Conservation (phyloP, 2,797 vertebrate species). For the Sebastes paucispinis region DNA sequence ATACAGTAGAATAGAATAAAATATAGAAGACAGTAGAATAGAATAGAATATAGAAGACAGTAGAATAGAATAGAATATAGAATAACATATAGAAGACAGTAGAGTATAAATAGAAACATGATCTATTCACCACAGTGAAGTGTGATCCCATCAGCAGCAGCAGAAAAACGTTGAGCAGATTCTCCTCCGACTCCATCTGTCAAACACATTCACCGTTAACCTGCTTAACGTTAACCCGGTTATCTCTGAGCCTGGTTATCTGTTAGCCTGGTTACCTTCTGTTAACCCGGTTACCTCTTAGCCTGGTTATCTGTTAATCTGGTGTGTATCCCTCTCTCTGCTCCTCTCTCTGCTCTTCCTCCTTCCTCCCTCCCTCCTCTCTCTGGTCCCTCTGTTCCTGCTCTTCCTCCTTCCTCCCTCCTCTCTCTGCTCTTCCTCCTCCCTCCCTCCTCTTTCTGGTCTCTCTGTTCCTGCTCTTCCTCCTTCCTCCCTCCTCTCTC, state of each 20-base stretch:
- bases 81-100: too few relatives aligned
- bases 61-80: not conserved
- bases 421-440: not conserved
- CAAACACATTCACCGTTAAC: not conserved
- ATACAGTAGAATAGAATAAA: too few relatives aligned
- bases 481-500: not conserved
- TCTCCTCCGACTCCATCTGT: constrained; percentile 70
- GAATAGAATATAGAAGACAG: not conserved
- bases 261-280: not conserved
- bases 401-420: not conserved
- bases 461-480: not conserved
- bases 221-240: not conserved
- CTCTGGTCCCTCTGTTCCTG: not conserved
- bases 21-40: too few relatives aligned
- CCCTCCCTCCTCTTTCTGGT: not conserved
- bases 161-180: constrained; percentile 49
- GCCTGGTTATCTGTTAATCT: not conserved
- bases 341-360: not conserved
- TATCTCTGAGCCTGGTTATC: not conserved
- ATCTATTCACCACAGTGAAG: constrained; percentile 31
- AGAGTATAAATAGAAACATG: not conserved
- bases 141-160: constrained; percentile 59
- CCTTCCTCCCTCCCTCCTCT: too few relatives aligned
- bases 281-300: not conserved
- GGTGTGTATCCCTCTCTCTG: not conserved